phyloP scores from a whole-genome alignment of 2,888 invertebrate genomes.

The Siphlonurus alternatus region DNA sequence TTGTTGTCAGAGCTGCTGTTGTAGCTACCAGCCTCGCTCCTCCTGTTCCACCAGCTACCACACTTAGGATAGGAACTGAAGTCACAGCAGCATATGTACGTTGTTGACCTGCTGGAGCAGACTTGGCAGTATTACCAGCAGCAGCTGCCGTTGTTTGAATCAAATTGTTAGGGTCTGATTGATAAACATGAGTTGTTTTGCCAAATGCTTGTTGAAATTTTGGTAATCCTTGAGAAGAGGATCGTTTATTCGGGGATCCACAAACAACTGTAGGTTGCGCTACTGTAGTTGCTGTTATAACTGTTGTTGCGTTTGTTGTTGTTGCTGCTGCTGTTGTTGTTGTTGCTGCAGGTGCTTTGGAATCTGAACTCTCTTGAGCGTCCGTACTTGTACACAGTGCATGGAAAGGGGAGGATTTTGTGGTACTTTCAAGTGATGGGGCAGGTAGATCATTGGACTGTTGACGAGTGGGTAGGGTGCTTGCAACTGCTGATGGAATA shows the following conservation, averaged over 20 bases:
- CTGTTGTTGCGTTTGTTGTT: constrained; percentile 20
- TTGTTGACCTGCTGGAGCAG: background rate
- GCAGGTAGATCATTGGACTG: too few relatives aligned
- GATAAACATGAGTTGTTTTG: constrained; percentile 37
- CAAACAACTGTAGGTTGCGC: constrained; percentile 16
- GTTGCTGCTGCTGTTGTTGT: constrained; percentile 18
- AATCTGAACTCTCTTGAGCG: constrained; percentile 13
- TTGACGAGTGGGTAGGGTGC: too few relatives aligned
- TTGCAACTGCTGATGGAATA: too few relatives aligned
- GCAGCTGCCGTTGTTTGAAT: constrained; percentile 9
- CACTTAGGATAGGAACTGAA: too few relatives aligned
- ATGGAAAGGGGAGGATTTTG: background rate
- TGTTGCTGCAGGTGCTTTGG: constrained; percentile 14
- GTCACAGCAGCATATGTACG: background rate
- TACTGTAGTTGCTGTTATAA: constrained; percentile 19
- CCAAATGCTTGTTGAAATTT: constrained; percentile 68
- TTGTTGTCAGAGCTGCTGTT: background rate
- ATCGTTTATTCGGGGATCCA: background rate
- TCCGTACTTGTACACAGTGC: background rate
- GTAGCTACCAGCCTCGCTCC: background rate
- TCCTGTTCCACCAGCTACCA: background rate
- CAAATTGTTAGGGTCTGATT: background rate
- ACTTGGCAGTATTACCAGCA: constrained; percentile 8
- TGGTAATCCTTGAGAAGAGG: constrained; percentile 32
- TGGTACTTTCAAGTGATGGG: background rate